phyloP scores from a whole-genome alignment of 1,140 invertebrate genomes.

The Rhyacophila brunnea region DNA sequence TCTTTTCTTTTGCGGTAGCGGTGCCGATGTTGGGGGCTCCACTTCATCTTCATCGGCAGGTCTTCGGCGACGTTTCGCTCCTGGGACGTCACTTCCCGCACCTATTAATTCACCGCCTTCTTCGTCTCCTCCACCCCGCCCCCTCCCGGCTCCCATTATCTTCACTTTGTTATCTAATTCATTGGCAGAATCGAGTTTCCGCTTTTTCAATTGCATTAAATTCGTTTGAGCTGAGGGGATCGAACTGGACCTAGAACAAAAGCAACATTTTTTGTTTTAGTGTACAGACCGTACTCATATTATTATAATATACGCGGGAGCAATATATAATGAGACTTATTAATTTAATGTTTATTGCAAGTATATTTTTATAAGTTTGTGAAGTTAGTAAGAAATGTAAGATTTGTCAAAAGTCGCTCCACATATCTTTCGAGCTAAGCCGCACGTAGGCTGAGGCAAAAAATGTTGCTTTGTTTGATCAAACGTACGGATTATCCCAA shows the following conservation, averaged over 20 bases:
- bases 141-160: constrained; percentile 40
- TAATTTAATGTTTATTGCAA: background rate
- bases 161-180: constrained; percentile 44
- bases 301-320: too few species aligned
- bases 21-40: constrained; percentile 38
- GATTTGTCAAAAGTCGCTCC: background rate
- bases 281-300: constrained; percentile 24
- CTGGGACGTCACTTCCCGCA: constrained; percentile 16
- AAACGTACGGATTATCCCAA: constrained; percentile 24
- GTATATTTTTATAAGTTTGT: background rate
- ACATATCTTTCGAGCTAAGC: constrained; percentile 20
- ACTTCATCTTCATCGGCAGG: constrained; percentile 47
- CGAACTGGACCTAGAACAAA: constrained; percentile 54
- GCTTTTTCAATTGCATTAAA: constrained; percentile 51
- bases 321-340: background rate
- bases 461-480: constrained; percentile 36
- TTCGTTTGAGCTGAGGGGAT: constrained; percentile 45
- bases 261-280: constrained; percentile 36
- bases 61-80: constrained; percentile 41
- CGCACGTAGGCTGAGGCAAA: constrained; percentile 33
- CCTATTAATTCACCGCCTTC: constrained; percentile 38
- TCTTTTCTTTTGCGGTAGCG: constrained; percentile 36
- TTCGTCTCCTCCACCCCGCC: constrained; percentile 40
- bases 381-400: background rate
- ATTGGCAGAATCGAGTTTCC: constrained; percentile 50